A percentile compares a stretch with the other conserved stretches of the same genome.
phyloP scores from a whole-genome alignment of 2,888 invertebrate species.

The Parasteatoda lunata region DNA sequence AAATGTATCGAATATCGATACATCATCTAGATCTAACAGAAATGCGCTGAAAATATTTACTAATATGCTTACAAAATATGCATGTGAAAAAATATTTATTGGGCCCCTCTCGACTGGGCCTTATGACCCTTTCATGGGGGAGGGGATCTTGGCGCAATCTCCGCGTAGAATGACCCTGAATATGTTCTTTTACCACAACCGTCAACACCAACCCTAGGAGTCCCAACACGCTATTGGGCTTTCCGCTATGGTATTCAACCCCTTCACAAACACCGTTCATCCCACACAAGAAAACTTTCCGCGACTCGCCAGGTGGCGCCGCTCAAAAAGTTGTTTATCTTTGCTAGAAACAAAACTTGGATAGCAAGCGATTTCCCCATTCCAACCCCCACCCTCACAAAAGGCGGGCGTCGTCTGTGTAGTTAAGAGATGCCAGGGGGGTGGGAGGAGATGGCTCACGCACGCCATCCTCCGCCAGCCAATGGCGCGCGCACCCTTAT shows the following conservation, averaged over 20 bases:
- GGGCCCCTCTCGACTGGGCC: no score
- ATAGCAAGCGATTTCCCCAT: conserved; percentile 43
- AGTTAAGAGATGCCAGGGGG: conserved; percentile 41
- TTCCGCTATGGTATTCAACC: not conserved
- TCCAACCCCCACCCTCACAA: conserved; percentile 60
- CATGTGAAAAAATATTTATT: no score
- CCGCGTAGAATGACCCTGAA: no score
- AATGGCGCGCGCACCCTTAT: conserved; percentile 61
- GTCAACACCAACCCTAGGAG: not conserved
- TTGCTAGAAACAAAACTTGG: conserved; percentile 30
- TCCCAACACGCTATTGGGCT: not conserved
- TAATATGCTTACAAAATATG: no score
- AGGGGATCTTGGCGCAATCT: no score
- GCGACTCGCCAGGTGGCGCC: conserved; percentile 35
- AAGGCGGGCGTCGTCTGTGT: conserved; percentile 20
- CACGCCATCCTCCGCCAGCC: conserved; percentile 33
- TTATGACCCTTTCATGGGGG: no score
- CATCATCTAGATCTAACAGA: no score
- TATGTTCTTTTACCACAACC: no score
- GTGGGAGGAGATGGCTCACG: conserved; percentile 65
- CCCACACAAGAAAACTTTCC: not conserved
- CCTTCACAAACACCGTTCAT: conserved; percentile 1
- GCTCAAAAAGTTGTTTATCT: not conserved
- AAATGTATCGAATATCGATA: no score
- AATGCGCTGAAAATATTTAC: no score